Evolutionary conservation across 2,888 invertebrate species (phyloP), one percentile per base, ranked within the genome.

Genomic region (Agrotis exclamationis): DNA sequence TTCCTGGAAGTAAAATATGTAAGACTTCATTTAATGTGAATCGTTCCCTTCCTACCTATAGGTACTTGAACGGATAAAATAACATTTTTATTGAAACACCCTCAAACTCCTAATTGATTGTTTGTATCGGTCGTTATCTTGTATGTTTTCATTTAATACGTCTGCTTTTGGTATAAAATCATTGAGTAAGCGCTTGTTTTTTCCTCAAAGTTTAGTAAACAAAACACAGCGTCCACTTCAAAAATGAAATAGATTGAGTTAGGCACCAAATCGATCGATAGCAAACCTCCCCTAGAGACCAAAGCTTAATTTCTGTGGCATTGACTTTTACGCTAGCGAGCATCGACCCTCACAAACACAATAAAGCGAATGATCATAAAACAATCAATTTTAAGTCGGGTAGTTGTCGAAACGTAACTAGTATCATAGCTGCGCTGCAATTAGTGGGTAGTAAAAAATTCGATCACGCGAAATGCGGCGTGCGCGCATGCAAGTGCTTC

Each of bases 391-490:
- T 48, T 53, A 69, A 72, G 13, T 22, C 9, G 50, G 54, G 22
- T 60, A 47, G 47, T 66, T 58, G 77, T 67, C 51, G 68, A 71
- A 64, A 69, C 62, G 45, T 71, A 58, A 72, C 53, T 20, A 60
- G 63, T 78, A 76, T 78, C 65, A 75, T 70, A 70, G 70, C 39
- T 39, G 65, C 59, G 56, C 59, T 77, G 39, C 56, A 72, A 79
- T 82, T 76, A 82, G 28, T 18, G 24, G 47, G 45, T 56, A n/a
- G 60, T 50, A 74, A 82, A 79, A 71, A 76, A 80, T 54, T 48
- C 45, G 56, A 79, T 76, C 82, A 82, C 65, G 80, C 82, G 33
- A 72, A 72, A 58, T 63, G 44, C 28, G 24, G 56, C 75, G 73
- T 63, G 69, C 18, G 56, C 28, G 70, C 71, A 50, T 59, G 64